Conservation (phyloP, 2,888 invertebrate genomes). For the Sepiola atlantica region DNA sequence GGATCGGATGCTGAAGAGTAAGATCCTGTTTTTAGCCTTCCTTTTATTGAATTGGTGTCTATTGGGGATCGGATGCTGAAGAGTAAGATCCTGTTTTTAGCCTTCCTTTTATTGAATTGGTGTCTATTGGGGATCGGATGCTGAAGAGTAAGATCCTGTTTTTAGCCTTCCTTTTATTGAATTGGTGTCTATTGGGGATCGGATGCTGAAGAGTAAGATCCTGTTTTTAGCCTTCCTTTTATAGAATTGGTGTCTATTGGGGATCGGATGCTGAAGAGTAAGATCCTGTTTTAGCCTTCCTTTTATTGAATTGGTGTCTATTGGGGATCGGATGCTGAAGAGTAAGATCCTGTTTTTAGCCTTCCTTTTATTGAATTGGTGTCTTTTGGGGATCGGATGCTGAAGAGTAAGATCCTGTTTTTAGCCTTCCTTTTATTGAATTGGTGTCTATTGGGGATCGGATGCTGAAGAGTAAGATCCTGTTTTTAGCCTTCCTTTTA, state of each 20-base stretch:
- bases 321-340: conserved; percentile 85
- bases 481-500: too few relatives aligned
- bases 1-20: conserved; percentile 81
- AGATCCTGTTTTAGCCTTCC: conserved; percentile 53
- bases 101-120: too few relatives aligned
- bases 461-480: conserved; percentile 78
- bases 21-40: conserved; percentile 53
- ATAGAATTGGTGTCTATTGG: conserved; percentile 96
- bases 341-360: conserved; percentile 65
- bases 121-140: conserved; percentile 89
- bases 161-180: too few relatives aligned
- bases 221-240: too few relatives aligned
- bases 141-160: conserved; percentile 76
- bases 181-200: conserved; percentile 94
- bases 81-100: conserved; percentile 65
- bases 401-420: conserved; percentile 74
- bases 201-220: conserved; percentile 78
- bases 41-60: conserved; percentile 95
- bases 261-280: conserved; percentile 81
- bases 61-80: conserved; percentile 86
- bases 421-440: too few relatives aligned
- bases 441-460: conserved; percentile 93
- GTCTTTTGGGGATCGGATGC: conserved; percentile 90
- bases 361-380: too few relatives aligned
- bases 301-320: conserved; percentile 95